A percentile compares a stretch with the other conserved stretches of the same genome.
Evolutionary conservation across 2,797 vertebrate species (phyloP).

Genomic region (Neopelma chrysocephalum): DNA sequence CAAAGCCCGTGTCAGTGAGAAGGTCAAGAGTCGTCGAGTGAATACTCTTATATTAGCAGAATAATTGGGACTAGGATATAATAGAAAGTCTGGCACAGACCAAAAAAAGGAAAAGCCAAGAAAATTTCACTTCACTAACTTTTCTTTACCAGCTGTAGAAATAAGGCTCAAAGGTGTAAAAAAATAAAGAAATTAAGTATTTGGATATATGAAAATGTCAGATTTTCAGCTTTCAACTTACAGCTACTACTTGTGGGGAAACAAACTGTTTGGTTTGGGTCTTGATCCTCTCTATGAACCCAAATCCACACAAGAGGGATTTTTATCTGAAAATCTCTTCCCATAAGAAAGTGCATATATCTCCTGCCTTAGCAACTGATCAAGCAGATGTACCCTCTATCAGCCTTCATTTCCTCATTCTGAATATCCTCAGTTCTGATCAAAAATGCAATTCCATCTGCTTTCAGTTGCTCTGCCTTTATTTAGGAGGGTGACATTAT

Average conservation of each 20-base stretch:
- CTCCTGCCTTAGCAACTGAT: background rate
- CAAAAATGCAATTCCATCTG: background rate
- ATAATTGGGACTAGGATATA: background rate
- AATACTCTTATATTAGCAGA: background rate
- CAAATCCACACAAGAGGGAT: background rate
- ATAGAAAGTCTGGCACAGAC: background rate
- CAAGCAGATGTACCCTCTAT: background rate
- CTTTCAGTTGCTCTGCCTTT: background rate
- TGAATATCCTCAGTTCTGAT: background rate
- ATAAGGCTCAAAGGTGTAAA: background rate
- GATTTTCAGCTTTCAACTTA: background rate
- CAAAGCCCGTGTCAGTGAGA: background rate
- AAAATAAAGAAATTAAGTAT: background rate
- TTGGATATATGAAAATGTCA: background rate
- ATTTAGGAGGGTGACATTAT: background rate
- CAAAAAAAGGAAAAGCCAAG: background rate
- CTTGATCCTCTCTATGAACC: background rate
- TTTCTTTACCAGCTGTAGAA: background rate
- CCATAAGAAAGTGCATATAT: accelerated
- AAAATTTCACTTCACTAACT: background rate
- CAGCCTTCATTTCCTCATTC: background rate
- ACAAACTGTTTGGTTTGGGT: background rate
- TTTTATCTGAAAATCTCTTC: background rate
- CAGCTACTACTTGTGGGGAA: background rate
- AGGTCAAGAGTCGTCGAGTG: background rate